Evolutionary conservation across 2,888 invertebrate genomes (phyloP).

Genomic region (Melikaiella ostensackeni): DNA sequence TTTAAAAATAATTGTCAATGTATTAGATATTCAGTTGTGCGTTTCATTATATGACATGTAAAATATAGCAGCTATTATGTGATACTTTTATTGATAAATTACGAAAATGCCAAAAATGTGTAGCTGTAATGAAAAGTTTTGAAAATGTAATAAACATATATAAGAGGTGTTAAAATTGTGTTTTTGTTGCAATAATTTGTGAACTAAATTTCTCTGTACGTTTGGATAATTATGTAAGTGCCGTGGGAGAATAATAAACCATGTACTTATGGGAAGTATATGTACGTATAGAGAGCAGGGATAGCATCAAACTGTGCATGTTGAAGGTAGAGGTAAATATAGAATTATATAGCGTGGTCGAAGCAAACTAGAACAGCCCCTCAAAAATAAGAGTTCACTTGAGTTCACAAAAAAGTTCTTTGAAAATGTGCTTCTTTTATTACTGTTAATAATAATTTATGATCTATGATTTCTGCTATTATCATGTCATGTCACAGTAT

Average conservation of each 20-base stretch:
- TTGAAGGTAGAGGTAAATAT: constrained; percentile 12
- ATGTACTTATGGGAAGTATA: background rate
- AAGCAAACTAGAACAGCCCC: constrained; percentile 1
- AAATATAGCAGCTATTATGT: constrained; percentile 21
- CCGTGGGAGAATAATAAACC: background rate
- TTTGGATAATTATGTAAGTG: background rate
- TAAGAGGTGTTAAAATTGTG: constrained; percentile 12
- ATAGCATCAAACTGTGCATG: background rate
- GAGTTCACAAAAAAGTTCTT: background rate
- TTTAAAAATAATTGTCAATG: background rate
- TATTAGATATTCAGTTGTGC: background rate
- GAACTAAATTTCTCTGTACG: background rate
- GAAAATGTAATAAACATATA: constrained; percentile 13
- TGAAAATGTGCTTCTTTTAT: background rate
- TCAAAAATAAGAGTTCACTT: background rate
- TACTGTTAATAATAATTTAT: too few relatives aligned
- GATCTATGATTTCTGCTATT: too few relatives aligned
- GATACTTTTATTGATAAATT: constrained; percentile 15
- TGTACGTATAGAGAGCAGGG: background rate
- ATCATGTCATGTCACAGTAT: too few relatives aligned
- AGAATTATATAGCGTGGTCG: background rate
- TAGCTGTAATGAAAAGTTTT: background rate
- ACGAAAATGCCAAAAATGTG: constrained; percentile 27
- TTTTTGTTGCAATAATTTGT: background rate
- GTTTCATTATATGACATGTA: background rate